Base-by-base conservation (phyloP, 2,113 vertebrate species). In the Aleadryas rufinucha region DNA sequence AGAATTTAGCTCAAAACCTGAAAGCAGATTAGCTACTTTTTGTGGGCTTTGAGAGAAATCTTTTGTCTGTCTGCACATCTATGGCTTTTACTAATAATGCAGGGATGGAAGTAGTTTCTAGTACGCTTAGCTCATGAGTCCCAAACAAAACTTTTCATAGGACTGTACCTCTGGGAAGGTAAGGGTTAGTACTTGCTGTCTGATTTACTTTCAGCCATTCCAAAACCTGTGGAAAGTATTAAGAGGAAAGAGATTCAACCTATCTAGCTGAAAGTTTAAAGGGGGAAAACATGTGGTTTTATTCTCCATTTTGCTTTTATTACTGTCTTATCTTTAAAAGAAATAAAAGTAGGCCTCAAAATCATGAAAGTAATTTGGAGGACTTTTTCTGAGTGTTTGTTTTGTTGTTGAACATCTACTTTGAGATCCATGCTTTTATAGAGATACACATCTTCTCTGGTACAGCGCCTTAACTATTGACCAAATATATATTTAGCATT, bases 1-100 rank as follows among this genome's bases (percentile, higher is more conserved):
- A 61, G 94, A 89, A 90, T 93, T 91, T 82, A 90, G 53, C 70
- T 86, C 84, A 90, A 91, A 95, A 96, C 81, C 53, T 96, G 83
- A 97, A 96, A 96, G 93, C 68, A 84, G 81, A 95, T 95, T 95
- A 96, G 60, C 31, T 93, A 37, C 53, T 92, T 97, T 96, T 90
- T 84, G 68, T 91, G 70, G 66, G 28, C 87, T 91, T 97, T 95
- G 71, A 92, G 63, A 68, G 75, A 95, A 94, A 97, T 90, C 81
- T 85, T 96, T 96, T 92, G 81, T 95, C 74, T 72, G 37, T 64
- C 68, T 93, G 28, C 44, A 74, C 50, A 82, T 39, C 35, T 44
- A 37, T 70, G 13, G 16, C 26, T 95, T 96, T 71, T 88, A 60
- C 53, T 77, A 91, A 57, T 88, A 94, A 76, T 64, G 70, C 7